Conservation (phyloP, 2,113 vertebrate genomes). For the Fregata magnificens region DNA sequence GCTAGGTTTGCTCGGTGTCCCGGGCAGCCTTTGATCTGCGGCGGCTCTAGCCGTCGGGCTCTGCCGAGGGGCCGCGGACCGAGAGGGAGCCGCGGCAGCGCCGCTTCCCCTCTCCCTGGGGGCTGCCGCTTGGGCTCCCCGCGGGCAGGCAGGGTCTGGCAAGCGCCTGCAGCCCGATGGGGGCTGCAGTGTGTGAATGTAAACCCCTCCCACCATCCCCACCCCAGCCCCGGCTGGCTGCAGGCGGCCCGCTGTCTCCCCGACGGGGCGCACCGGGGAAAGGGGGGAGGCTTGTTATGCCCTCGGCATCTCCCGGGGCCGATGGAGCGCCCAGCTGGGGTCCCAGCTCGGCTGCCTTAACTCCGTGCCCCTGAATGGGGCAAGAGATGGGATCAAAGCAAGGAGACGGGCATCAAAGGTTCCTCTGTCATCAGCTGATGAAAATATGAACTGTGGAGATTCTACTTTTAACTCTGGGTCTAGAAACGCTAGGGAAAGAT, state of each 20-base stretch:
- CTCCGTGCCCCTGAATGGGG: neutral
- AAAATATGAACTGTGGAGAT: neutral
- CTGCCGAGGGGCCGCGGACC: neutral
- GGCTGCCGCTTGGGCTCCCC: neutral
- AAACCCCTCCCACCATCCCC: neutral
- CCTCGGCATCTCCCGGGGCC: neutral
- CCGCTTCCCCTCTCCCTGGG: neutral
- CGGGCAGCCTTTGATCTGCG: neutral
- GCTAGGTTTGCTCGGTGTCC: neutral
- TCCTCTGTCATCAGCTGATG: neutral
- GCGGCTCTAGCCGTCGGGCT: neutral
- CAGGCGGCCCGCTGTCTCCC: neutral
- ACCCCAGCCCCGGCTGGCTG: neutral
- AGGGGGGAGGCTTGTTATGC: accelerated
- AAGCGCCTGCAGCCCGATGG: neutral
- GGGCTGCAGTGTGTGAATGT: neutral
- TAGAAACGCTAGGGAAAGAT: neutral
- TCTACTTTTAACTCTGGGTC: neutral
- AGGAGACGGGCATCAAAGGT: neutral
- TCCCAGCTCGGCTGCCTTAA: neutral
- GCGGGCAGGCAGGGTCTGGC: neutral
- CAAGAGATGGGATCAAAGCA: neutral
- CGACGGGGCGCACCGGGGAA: neutral
- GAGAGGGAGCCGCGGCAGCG: neutral
- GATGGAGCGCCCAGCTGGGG: neutral